Evolutionary conservation across 53 echinoderm and acorn worm species (phyloP), one percentile per base, ranked within the genome.

Genomic region (Echinometra lucunter): DNA sequence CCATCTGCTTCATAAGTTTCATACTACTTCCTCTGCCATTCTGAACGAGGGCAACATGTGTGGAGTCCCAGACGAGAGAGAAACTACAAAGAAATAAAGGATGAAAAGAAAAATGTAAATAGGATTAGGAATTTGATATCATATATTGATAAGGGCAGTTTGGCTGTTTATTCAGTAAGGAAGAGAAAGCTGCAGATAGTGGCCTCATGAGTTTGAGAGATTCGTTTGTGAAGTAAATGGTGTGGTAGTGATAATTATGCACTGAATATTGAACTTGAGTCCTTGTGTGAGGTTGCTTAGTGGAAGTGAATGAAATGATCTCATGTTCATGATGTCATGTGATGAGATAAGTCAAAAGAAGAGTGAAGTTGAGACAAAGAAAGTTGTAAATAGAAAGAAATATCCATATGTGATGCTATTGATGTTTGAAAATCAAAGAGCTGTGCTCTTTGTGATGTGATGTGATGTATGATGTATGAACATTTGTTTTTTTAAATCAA

Each of bases 1-100:
- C 91, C 91, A 91, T 91, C 91, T 91, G 91, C 34, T 91, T 47
- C 16, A 60, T 91, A 45, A 69, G 66, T 67, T 67, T 44, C 44
- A n/a, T n/a, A 70, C 67, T 44, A 70, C 91, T 91, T 91, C 91
- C 91, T 69, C 44, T 69, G 23, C 30, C 23, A 18, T 21, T 37
- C 60, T 13, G 83, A 83, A 83, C 45, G 44, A 56, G 30, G 88
- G 88, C 34, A 56, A 55, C 55, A 88, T 88, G n/a, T 25, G 27
- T 25, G 23, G 4, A 27, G 63, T 63, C 63, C 63, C 28, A 10
- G 25, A 23, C 2, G 23, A 81, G 81, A 44, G 44, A 44, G 81
- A 44, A 44, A 72, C 40, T 25, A 81, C 40, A 81, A 44, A 23
- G 44, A 81, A 80, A 81, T 81, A 53, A 49, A 45, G 17, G 85